Evolutionary conservation across 2,113 vertebrate genomes (phyloP), one percentile per base, ranked within the genome.

Genomic region (Cochlearius cochlearius): DNA sequence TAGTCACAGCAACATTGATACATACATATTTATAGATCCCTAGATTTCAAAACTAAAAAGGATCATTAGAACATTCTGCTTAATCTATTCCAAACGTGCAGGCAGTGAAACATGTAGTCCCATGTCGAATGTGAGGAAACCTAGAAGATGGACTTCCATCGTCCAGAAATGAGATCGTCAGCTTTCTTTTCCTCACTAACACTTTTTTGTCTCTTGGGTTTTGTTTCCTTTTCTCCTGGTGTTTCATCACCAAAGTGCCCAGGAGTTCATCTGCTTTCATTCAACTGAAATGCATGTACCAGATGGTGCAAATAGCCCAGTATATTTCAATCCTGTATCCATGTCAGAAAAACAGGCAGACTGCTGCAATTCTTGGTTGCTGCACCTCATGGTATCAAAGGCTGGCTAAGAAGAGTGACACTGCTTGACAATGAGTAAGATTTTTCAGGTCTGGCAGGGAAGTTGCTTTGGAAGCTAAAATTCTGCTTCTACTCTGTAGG

Each of bases 381-480:
- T 94, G 90, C 69, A 97, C 95, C 94, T 98, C 94, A 87, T 96
- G 89, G 96, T 97, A 97, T 91, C 86, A 97, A 98, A 97, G 94
- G 77, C 95, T 94, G 88, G 90, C 76, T 85, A 92, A 60, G 92
- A 95, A 97, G 84, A 95, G 55, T 97, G 94, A 97, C 94, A 92
- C 71, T 96, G 75, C 94, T 94, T 97, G 91, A 94, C 90, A 95
- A 81, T 95, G 82, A 96, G 68, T 96, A 96, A 93, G 79, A 97
- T 96, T 96, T 97, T 95, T 96, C 93, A 96, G 96, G 96, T 95
- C 95, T 96, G 96, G 76, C 87, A 94, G 87, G 66, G 52, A 94
- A 95, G 68, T 80, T 96, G n/a, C 94, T 93, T 97, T 87, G 81
- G 92, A 96, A 97, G 86, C 68, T 78, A 82, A 94, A 96, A 96